A percentile compares a stretch with the other conserved stretches of the same genome.
These are phyloP conservation scores for Camelus bactrianus DNA, from an alignment of 2,113 vertebrate species.

Conservation along the genomic window DNA sequence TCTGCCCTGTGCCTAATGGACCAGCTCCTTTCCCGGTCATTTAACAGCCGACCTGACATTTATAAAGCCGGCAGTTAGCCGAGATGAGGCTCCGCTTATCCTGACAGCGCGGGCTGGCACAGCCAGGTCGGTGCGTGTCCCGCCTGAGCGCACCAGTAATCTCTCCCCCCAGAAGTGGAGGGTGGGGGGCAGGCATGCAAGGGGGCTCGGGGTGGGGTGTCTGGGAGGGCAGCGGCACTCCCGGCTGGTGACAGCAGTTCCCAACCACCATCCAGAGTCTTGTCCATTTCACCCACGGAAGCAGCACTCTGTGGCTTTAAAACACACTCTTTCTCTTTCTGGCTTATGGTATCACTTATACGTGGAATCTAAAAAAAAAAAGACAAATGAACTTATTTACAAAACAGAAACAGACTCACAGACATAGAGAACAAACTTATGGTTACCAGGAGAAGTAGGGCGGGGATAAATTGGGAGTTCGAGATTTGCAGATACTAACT, in stretches of 20 bases:
- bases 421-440: too few species aligned
- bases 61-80: too few species aligned
- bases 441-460: too few species aligned
- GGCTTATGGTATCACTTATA: too few species aligned
- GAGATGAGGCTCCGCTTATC: fast-evolving
- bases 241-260: fast-evolving
- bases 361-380: too few species aligned
- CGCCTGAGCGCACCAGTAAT: fast-evolving
- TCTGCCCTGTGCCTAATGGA: neutral
- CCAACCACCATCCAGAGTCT: fast-evolving
- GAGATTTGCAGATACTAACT: too few species aligned
- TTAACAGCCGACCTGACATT: neutral
- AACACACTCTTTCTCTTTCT: too few species aligned
- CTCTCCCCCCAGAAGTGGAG: neutral
- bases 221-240: neutral
- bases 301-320: neutral
- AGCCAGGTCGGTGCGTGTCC: fast-evolving
- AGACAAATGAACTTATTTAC: too few species aligned
- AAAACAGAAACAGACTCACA: too few species aligned
- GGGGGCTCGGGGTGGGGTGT: fast-evolving
- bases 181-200: neutral
- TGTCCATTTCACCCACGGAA: fast-evolving
- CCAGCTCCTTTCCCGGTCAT: neutral
- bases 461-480: too few species aligned
- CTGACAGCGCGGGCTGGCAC: neutral